Conservation (phyloP, 2,113 vertebrate species). For the Nanorana parkeri region DNA sequence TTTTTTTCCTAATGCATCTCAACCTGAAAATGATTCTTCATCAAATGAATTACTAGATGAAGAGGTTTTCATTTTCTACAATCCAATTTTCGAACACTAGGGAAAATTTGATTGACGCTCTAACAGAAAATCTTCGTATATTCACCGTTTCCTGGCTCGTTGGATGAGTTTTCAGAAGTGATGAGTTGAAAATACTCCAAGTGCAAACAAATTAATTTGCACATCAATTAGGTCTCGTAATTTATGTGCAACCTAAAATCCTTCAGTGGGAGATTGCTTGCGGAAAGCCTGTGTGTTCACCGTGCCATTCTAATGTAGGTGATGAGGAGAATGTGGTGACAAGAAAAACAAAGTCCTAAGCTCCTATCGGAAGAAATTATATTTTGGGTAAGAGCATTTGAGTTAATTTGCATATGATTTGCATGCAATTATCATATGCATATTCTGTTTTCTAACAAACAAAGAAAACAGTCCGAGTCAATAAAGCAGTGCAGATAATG, state of each 20-base stretch:
- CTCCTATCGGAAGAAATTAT: neutral
- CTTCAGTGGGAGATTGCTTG: neutral
- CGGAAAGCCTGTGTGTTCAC: neutral
- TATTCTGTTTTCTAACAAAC: too few relatives aligned
- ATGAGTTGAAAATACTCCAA: conserved; percentile 19
- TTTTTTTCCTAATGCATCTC: too few relatives aligned
- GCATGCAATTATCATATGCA: neutral
- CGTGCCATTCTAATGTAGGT: neutral
- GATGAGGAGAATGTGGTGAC: neutral
- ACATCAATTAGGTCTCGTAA: conserved; percentile 23
- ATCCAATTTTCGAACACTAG: conserved; percentile 12
- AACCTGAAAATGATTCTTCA: neutral
- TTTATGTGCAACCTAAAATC: conserved; percentile 1
- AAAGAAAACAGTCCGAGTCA: too few relatives aligned
- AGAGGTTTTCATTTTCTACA: too few relatives aligned
- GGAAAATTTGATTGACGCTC: conserved; percentile 7
- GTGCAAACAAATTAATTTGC: conserved; percentile 30
- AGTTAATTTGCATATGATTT: conserved; percentile 6
- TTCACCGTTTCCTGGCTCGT: neutral
- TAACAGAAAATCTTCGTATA: neutral
- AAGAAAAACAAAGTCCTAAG: neutral
- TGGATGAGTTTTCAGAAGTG: conserved; percentile 1
- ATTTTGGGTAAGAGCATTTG: neutral
- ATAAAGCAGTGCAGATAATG: too few relatives aligned
- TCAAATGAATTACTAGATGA: conserved; percentile 7